Base-by-base conservation (phyloP, 2,797 vertebrate genomes). In the Phaenicophaeus curvirostris region DNA sequence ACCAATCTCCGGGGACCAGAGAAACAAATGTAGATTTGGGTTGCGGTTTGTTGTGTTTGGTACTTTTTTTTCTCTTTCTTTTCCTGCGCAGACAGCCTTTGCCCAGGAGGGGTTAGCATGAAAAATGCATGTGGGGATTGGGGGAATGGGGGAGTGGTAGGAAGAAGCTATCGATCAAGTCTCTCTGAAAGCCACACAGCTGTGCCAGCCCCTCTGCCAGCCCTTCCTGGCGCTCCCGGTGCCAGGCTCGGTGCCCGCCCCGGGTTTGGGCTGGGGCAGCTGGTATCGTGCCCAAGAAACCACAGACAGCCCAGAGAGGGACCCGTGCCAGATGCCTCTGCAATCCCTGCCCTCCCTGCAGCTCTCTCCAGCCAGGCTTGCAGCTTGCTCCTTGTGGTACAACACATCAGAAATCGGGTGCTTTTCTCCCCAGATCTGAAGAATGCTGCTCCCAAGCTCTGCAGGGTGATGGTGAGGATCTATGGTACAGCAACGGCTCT, bases 171-270 rank as follows among this genome's bases (percentile, higher is more conserved):
- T 98, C 97, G 95, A 98, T 98, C 98, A 98, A 97, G 81, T 30
- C 78, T 94, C 92, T 97, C 97, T 96, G 94, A 97, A 97, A 98
- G 97, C 97, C 97, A 96, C 97, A 95, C 98, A 98, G 97, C 98
- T 98, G 97, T 98, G 97, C 97, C 95, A 79, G 85, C 37, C 80
- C 55, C 6, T 25, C 92, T 67, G 80, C 86, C 48, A 85, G 75
- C 48, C 72, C 61, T 86, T 55, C 80, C 85, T 4, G 1, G 67
- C 1, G 4, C 46, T 79, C 18, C 75, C 2, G 6, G 75, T 48
- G 78, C 48, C 2, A 0, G 51, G 42, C 66, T 63, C 3, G 1
- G 54, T 39, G 73, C 54, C 75, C 2, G 6, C 27, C 33, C 51
- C 0, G 8, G 9, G 0, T 74, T 33, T 16, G 72, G 77, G 42